Base-by-base conservation (phyloP, 2,888 invertebrate species). In the Ornithoptera priamus region DNA sequence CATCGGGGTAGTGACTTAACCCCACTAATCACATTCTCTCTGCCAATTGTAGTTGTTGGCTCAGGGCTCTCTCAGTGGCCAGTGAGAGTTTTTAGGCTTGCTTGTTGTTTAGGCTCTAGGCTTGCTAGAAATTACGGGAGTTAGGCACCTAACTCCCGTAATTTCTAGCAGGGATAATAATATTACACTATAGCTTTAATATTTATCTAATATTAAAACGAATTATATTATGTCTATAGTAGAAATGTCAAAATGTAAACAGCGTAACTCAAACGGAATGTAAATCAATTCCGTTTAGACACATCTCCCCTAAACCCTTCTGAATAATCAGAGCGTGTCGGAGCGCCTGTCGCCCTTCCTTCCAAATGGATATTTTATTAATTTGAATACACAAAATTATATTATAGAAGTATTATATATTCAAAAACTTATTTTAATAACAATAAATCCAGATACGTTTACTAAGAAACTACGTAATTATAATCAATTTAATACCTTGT, bases 261-360 rank as follows among this genome's bases (percentile, higher is more conserved):
- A 22, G 12, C 53, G 53, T 22, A 58, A 58, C 57, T 22, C 57
- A 58, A 58, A 58, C 57, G 57, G 57, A 58, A 58, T 58, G 22
- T 58, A 58, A 58, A 58, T 58, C 57, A 58, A 58, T 58, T 58
- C 57, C 22, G 57, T 58, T 58, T 58, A 58, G 57, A 20, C 57
- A 15, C 22, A 58, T 58, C 24, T 22, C 57, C 24, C 57, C 22
- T 12, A 53, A 58, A 58, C 22, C 57, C 22, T 58, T 22, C 22
- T 24, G 57, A 58, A 58, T 58, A 58, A 58, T 58, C 57, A 58
- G 57, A 58, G 57, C 57, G 57, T 58, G 57, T 58, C 57, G n/a
- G 57, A 22, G 57, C 57, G 57, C 57, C 57, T 58, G 57, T 58
- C 57, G 57, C 22, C 57, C 57, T 22, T 24, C 8, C 57, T 58